A percentile compares a stretch with the other conserved stretches of the same genome.
These are phyloP conservation scores for Clostera curtula DNA, from an alignment of 2,888 invertebrate genomes.

Conservation along the genomic window DNA sequence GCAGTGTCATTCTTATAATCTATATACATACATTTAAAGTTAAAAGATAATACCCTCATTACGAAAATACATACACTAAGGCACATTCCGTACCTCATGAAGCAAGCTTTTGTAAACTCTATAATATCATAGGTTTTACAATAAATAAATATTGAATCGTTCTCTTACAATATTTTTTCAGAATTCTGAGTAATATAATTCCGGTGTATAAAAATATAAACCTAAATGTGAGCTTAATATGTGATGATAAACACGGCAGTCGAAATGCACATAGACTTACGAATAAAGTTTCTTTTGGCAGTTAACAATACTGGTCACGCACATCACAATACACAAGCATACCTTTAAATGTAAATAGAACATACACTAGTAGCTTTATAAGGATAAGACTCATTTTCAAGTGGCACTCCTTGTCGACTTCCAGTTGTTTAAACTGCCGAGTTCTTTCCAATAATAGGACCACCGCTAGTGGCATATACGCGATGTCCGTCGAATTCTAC, in stretches of 20 bases:
- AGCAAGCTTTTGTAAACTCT: slow-evolving; percentile 22
- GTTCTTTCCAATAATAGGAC: slow-evolving; percentile 90
- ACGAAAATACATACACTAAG: slow-evolving; percentile 48
- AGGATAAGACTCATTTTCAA: slow-evolving; percentile 12
- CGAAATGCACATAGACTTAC: slow-evolving; percentile 25
- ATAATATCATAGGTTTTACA: no score
- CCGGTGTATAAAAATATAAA: slow-evolving; percentile 23
- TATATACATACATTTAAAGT: no score
- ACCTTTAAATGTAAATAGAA: slow-evolving; percentile 19
- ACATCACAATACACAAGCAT: slow-evolving; percentile 63
- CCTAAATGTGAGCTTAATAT: slow-evolving; percentile 26
- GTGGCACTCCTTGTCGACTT: slow-evolving; percentile 2
- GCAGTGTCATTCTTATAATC: slow-evolving; percentile 20
- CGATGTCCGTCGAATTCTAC: slow-evolving; percentile 88
- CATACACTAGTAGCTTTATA: slow-evolving; percentile 12
- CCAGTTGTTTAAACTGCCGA: slow-evolving; percentile 81
- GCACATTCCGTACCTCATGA: slow-evolving; percentile 62
- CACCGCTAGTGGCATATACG: slow-evolving; percentile 88
- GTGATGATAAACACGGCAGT: slow-evolving; percentile 26
- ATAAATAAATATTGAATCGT: no score
- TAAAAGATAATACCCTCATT: slow-evolving; percentile 60
- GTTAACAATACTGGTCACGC: slow-evolving; percentile 63
- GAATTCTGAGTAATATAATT: no score
- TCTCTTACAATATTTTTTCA: no score
- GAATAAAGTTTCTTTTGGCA: slow-evolving; percentile 59